Evolutionary conservation across 2,888 invertebrate species (phyloP), one percentile per base, ranked within the genome.

Genomic region (Lochmaea capreae): DNA sequence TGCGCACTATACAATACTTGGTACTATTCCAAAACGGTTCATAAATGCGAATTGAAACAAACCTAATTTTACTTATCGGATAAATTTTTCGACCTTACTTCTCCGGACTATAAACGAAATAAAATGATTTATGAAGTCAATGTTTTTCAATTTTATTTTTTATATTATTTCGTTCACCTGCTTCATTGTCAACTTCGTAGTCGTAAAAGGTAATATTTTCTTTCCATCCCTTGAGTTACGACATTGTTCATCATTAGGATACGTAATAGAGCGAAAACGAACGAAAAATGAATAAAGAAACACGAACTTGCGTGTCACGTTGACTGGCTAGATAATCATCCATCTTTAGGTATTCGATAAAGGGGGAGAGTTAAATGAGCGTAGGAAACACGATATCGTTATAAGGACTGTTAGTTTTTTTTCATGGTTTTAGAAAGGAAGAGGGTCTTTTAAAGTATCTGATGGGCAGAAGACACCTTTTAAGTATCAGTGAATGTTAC

Each of bases 271-370:
- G 18, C 18, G 43, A 16, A 26, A 63, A 43, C 11, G 16, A 54
- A 43, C 59, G 46, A 59, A 43, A 67, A 67, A 57, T 42, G 58
- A 67, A 46, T 59, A n/a, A 67, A 59, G 46, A 67, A 67, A 67
- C 67, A 67, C 67, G 67, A 67, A 67, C 59, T 26, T 67, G 67
- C 67, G 59, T 67, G 67, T 67, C 59, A 46, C 12, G 67, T 33
- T 67, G 67, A 59, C 22, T 67, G 46, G 66, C 58, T 67, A 58
- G 57, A 67, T 67, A 67, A 67, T 58, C 57, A 59, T 67, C 67
- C 26, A 58, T 67, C 57, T 43, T 67, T 46, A 16, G 67, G 54
- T 67, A 59, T 59, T 59, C 67, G 22, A 59, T 59, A 59, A 59
- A 43, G 12, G 58, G 59, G 66, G 39, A 54, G 59, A 49, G 46